Percentiles rank a stretch among this genome's conserved stretches.
These are phyloP conservation scores for Drosophila longiperda DNA, from an alignment of 2,888 invertebrate species.

Conservation along the genomic window DNA sequence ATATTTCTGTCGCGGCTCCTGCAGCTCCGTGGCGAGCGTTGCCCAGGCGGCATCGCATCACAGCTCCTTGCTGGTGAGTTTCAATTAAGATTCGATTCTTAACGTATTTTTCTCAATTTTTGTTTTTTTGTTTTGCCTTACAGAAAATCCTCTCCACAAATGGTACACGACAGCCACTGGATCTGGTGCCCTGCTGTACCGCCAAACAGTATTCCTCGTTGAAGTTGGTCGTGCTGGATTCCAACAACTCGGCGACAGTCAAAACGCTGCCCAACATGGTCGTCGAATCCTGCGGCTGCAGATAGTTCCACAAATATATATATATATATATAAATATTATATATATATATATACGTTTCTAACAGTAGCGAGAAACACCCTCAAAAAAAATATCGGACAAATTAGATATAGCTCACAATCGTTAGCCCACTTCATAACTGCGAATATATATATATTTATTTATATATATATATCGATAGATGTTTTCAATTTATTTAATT, in stretches of 20 bases:
- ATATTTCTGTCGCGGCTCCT: constrained; percentile 94
- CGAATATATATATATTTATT: background rate
- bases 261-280: constrained; percentile 95
- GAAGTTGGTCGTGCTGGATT: constrained; percentile 92
- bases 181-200: constrained; percentile 93
- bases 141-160: constrained; percentile 89
- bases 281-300: constrained; percentile 95
- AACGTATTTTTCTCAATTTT: background rate
- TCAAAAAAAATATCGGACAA: constrained; percentile 58
- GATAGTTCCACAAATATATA: constrained; percentile 86
- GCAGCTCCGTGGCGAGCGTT: constrained; percentile 90
- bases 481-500: constrained; percentile 63
- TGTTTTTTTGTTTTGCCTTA: constrained; percentile 48
- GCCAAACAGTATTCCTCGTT: constrained; percentile 93
- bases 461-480: background rate
- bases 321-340: constrained; percentile 33
- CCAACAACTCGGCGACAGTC: constrained; percentile 91
- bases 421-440: constrained; percentile 18
- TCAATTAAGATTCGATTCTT: fast-evolving
- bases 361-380: constrained; percentile 24
- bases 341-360: constrained; percentile 14
- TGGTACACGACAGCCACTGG: constrained; percentile 85
- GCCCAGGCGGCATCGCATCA: constrained; percentile 88
- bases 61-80: constrained; percentile 90
- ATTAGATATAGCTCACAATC: constrained; percentile 55